These are phyloP conservation scores for Zosterops japonicus DNA, from an alignment of 2,113 vertebrate genomes.

Conservation along the genomic window DNA sequence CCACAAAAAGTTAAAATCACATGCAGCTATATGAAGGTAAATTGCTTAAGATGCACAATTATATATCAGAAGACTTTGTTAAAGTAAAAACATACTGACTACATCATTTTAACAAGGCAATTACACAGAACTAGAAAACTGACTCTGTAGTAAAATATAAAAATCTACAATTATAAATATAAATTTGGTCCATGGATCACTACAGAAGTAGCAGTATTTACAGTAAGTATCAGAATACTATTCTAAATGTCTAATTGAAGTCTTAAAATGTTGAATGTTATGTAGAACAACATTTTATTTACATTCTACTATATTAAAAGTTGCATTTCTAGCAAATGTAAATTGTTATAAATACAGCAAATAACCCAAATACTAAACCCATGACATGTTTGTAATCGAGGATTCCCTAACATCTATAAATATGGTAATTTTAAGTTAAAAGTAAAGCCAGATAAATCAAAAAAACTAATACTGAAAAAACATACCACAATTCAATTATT, in stretches of 20 bases:
- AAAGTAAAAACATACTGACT: conserved; percentile 78
- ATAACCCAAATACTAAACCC: conserved; percentile 77
- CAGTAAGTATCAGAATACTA: conserved; percentile 87
- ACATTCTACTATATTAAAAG: conserved; percentile 82
- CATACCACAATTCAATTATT: conserved; percentile 71
- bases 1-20: conserved; percentile 84
- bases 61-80: conserved; percentile 70
- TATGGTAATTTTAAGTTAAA: conserved; percentile 79
- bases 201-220: conserved; percentile 88
- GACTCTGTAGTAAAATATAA: conserved; percentile 93
- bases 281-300: conserved; percentile 79
- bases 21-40: conserved; percentile 82
- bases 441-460: conserved; percentile 68
- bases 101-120: conserved; percentile 82
- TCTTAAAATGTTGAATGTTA: conserved; percentile 75
- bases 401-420: conserved; percentile 80
- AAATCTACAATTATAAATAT: conserved; percentile 99
- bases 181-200: conserved; percentile 96
- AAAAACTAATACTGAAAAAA: conserved; percentile 73
- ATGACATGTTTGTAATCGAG: conserved; percentile 45
- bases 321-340: conserved; percentile 76
- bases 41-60: conserved; percentile 76
- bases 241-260: conserved; percentile 70
- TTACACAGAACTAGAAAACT: conserved; percentile 89
- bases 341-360: conserved; percentile 80